Conservation (phyloP, 2,797 vertebrate genomes). For the Parauchenoglanis punctatus region DNA sequence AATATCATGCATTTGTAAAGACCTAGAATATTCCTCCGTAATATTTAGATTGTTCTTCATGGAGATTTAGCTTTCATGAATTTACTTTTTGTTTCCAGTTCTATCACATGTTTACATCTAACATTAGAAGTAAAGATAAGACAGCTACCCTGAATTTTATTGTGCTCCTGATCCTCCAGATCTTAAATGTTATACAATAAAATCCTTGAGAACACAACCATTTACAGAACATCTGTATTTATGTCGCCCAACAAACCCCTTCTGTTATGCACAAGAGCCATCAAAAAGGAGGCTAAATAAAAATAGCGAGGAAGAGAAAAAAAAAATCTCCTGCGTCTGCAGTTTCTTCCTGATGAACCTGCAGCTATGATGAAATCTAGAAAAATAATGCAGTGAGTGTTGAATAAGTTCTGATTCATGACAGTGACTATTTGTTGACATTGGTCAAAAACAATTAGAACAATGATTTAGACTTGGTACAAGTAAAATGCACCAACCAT, state of each 20-base stretch:
- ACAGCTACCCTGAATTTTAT: not conserved
- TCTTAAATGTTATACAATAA: conserved; percentile 88
- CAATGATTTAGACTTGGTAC: not conserved
- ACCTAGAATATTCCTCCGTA: conserved; percentile 16
- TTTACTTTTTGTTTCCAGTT: not conserved
- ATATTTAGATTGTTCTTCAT: not conserved
- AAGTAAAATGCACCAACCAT: not conserved
- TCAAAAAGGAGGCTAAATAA: conserved; percentile 79
- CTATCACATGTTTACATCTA: not conserved
- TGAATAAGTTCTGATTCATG: not conserved
- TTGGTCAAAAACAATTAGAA: not conserved
- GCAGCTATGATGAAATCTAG: conserved; percentile 64
- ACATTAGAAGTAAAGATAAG: not conserved
- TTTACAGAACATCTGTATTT: conserved; percentile 99
- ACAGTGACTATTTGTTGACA: not conserved
- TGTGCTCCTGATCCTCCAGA: conserved; percentile 84
- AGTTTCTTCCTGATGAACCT: conserved; percentile 55
- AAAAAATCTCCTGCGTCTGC: not conserved
- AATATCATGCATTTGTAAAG: conserved; percentile 25
- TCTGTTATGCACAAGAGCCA: conserved; percentile 86
- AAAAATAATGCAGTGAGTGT: not conserved
- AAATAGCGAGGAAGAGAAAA: conserved; percentile 53
- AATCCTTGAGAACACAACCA: conserved; percentile 92
- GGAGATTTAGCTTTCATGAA: not conserved
- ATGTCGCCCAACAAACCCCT: conserved; percentile 92